Base-by-base conservation (phyloP, 2,888 invertebrate genomes). In the Cetonia aurata region DNA sequence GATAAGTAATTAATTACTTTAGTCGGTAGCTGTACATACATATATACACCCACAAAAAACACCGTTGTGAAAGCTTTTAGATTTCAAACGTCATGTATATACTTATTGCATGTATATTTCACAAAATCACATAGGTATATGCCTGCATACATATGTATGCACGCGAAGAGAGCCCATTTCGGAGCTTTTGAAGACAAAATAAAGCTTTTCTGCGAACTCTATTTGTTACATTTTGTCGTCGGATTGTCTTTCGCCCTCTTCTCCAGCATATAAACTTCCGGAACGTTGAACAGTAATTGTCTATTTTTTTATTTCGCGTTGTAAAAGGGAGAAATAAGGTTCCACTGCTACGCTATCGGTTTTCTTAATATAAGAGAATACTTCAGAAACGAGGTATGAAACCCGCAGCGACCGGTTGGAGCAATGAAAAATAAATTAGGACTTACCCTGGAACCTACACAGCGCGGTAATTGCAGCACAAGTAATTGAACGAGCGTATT, bases 351-450 rank as follows among this genome's bases (percentile, higher is more conserved):
- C 50, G 6, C 50, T 41, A 41, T 52, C 31, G 62, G 41, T 52
- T 37, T 62, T 15, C 12, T 19, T 19, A 50, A 15, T 19, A 59
- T 44, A 15, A 12, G 33, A 62, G 33, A 62, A 50, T 10, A 46
- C 17, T 56, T 37, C 8, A 56, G 31, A 37, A 25, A 9, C 10
- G 25, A 6, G 8, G 46, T 46, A 37, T 8, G 42, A 57, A 37
- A 41, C 60, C 25, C 25, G 25, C 12, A 25, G 25, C 25, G 46
- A 33, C 15, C 9, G 50, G 37, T 37, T 19, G 33, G 10, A 19
- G 37, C 41, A 50, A 65, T 65, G 37, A 65, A 65, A 52, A 37
- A 65, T 65, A 65, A 65, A 50, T 65, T 65, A 50, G 62, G 25
- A 56, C 13, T 48, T 62, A 6, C 62, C 33, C 33, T 37, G 46